Percentiles rank a stretch among this genome's conserved stretches.
Evolutionary conservation across 92 coral and sea anemone species (phyloP).

Genomic region (Epizoanthus stellaris): DNA sequence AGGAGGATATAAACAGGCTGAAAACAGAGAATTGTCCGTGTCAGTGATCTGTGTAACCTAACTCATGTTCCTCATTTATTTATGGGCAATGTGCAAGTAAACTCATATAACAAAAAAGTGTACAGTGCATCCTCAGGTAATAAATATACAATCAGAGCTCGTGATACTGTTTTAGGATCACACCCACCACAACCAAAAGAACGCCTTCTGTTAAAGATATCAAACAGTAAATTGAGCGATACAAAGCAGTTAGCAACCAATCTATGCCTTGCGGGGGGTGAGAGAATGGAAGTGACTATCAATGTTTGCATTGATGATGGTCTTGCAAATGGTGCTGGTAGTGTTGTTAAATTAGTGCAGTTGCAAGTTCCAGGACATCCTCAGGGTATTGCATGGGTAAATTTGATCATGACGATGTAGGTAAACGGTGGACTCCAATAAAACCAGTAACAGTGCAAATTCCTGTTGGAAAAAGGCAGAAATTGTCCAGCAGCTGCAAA

Average conservation of each 20-base stretch:
- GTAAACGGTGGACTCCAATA: conserved; percentile 23
- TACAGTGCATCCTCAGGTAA: background rate
- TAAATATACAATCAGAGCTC: conserved; percentile 22
- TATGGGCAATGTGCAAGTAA: too few relatives aligned
- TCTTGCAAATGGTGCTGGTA: conserved; percentile 36
- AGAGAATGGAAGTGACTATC: conserved; percentile 29
- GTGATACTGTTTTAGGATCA: background rate
- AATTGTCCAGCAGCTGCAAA: background rate
- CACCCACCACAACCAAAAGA: background rate
- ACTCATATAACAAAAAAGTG: too few relatives aligned
- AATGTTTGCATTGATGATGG: conserved; percentile 41
- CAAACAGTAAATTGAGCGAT: background rate
- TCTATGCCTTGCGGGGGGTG: conserved; percentile 16
- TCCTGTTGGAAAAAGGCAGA: conserved; percentile 5
- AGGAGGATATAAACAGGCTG: background rate
- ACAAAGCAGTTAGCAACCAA: conserved; percentile 26
- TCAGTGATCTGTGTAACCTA: too few relatives aligned
- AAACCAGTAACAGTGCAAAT: conserved; percentile 29
- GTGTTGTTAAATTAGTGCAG: conserved; percentile 18
- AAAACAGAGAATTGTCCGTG: conserved; percentile 20
- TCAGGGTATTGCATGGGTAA: conserved; percentile 24
- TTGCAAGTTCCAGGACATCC: conserved; percentile 10
- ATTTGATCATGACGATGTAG: conserved; percentile 31
- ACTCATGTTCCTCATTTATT: background rate
- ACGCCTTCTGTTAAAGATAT: background rate